Evolutionary conservation across 2,113 vertebrate species (phyloP).

Genomic region (Pangasianodon gigas): DNA sequence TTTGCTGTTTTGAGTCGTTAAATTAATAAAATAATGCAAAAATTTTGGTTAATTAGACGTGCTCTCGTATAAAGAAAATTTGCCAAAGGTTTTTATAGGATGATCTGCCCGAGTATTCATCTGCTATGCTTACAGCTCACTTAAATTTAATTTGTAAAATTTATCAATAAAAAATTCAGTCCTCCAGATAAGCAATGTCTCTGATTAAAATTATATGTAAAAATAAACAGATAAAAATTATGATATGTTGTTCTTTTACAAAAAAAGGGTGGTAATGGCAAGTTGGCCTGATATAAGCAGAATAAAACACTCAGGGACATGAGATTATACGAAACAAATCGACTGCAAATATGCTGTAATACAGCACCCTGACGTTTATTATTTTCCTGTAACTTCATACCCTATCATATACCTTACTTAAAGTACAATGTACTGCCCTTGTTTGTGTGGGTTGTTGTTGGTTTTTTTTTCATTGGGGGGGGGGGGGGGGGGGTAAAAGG

Average conservation of each 20-base stretch:
- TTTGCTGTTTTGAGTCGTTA: background rate
- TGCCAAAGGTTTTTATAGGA: background rate
- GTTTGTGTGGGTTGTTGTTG: too few species aligned
- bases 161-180: background rate
- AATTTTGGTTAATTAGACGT: background rate
- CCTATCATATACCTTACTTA: background rate
- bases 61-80: background rate
- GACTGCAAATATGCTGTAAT: background rate
- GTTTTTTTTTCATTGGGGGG: background rate
- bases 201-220: background rate
- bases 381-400: background rate
- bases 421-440: background rate
- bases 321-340: background rate
- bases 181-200: background rate
- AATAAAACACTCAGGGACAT: background rate
- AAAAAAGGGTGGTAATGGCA: background rate
- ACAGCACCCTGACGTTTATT: background rate
- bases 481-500: background rate
- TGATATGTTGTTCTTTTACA: background rate
- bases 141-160: too few species aligned
- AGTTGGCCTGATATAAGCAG: background rate
- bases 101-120: too few species aligned
- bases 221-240: background rate
- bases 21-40: background rate
- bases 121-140: too few species aligned